A percentile compares a stretch with the other conserved stretches of the same genome.
phyloP scores from a whole-genome alignment of 2,888 invertebrate species.

The Monoplex corrugatus region DNA sequence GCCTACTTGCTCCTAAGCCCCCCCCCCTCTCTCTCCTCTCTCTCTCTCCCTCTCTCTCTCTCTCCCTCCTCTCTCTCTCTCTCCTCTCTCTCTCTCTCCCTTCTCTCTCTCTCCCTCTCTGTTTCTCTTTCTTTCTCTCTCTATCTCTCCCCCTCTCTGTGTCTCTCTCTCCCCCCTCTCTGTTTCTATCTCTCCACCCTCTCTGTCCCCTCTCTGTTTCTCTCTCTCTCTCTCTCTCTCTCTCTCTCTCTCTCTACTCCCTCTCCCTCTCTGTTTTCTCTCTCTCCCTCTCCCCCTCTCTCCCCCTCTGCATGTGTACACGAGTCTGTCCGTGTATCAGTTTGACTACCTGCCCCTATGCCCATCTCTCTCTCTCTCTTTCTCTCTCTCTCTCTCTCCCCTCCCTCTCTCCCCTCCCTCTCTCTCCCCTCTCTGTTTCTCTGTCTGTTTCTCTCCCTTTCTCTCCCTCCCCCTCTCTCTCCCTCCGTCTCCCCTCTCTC shows the following conservation, averaged over 20 bases:
- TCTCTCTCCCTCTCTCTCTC: background rate
- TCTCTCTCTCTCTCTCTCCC: slow-evolving; percentile 27
- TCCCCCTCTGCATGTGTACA: background rate
- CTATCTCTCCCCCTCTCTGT: background rate
- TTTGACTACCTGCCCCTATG: background rate
- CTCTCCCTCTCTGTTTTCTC: background rate
- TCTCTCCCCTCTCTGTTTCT: no score
- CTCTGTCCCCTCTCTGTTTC: no score
- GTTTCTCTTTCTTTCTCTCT: slow-evolving; percentile 1
- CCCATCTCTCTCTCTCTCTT: background rate
- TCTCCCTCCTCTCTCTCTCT: background rate
- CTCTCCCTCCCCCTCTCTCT: background rate
- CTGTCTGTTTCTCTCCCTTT: background rate
- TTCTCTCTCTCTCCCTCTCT: background rate
- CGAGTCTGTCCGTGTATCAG: background rate
- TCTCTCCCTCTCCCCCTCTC: background rate
- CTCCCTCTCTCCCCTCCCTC: slow-evolving; percentile 12
- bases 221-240: slow-evolving; percentile 3
- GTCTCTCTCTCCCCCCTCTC: background rate
- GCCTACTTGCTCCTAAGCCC: no score
- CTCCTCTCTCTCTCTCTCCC: background rate
- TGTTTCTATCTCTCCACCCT: background rate
- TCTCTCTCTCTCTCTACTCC: background rate
- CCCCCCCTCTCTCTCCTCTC: background rate
- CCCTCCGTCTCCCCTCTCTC: background rate